Evolutionary conservation across 2,797 vertebrate species (phyloP).

Genomic region (Peromyscus aztecus): DNA sequence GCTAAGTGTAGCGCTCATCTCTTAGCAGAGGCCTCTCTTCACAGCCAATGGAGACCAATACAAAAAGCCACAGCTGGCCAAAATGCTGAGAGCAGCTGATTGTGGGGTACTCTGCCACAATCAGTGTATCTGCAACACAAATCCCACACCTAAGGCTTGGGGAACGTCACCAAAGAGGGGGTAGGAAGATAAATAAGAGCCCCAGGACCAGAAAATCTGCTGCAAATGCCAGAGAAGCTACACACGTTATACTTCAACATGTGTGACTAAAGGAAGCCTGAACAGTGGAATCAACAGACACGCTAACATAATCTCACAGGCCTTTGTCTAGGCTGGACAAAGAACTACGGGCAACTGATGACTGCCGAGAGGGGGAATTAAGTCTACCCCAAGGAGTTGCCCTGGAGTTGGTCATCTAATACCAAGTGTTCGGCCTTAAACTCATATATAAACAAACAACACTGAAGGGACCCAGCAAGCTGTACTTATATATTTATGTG

Average conservation of each 20-base stretch:
- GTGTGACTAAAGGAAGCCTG: not conserved
- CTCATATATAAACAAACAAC: not conserved
- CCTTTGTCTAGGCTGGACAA: not conserved
- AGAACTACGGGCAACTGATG: not conserved
- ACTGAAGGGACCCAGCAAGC: not conserved
- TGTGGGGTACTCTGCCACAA: not conserved
- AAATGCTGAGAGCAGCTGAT: not conserved
- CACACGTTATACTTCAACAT: not conserved
- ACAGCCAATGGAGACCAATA: not conserved
- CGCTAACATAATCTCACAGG: not conserved
- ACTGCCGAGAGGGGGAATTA: not conserved
- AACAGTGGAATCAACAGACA: not conserved
- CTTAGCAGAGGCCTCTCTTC: not conserved
- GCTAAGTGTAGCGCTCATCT: not conserved
- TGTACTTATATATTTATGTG: not conserved
- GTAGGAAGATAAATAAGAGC: not conserved
- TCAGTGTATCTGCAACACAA: not conserved
- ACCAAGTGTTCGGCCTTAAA: not conserved
- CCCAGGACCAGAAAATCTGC: not conserved
- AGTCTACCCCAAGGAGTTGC: not conserved
- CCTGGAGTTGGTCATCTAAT: too few relatives aligned
- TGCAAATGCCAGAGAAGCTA: not conserved
- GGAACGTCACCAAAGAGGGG: not conserved
- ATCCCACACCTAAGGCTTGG: not conserved
- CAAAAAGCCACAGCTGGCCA: not conserved